Evolutionary conservation across 2,888 invertebrate genomes (phyloP), one percentile per base, ranked within the genome.

Genomic region (Orthosia cruda): DNA sequence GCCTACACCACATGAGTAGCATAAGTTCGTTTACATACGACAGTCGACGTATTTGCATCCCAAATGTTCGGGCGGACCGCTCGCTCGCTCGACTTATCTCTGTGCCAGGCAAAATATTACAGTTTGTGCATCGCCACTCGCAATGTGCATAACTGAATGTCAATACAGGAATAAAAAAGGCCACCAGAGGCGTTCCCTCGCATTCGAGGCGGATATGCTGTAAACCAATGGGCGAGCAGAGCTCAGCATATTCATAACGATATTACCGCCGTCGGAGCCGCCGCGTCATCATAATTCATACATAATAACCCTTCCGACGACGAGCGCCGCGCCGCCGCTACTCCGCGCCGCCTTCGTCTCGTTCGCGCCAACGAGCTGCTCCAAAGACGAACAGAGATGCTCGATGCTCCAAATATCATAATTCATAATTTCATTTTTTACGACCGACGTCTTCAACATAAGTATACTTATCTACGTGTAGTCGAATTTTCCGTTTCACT

Each of bases 261-360:
- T 97, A 96, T 97, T 97, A 96, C 96, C 93, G 96, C 93, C 94
- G 95, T 89, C 96, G 94, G 94, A 93, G 94, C 91, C 89, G 93
- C 95, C 94, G 94, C 95, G 95, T 95, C 96, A 94, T 97, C 96
- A 97, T 97, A 97, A 97, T 95, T 97, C 97, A 97, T 97, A 96
- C 90, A 96, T 96, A 96, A 96, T 96, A 97, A 97, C 97, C 97
- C 97, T 96, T 96, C 95, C 93, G 94, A 94, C 93, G 94, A 85
- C 91, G 91, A 92, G 92, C 93, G 91, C 88, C 92, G 93, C 94
- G 90, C 89, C 90, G 93, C 92, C 55, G 55, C 55, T 9, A 40
- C 40, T 91, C 92, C 93, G 94, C 93, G 16, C 61, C 61, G 61
- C 94, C 92, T 94, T 92, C 94, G 90, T 93, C 95, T 95, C 96